These are phyloP conservation scores for Sciurus vulgaris DNA, from an alignment of 2,797 vertebrate species.

Conservation along the genomic window DNA sequence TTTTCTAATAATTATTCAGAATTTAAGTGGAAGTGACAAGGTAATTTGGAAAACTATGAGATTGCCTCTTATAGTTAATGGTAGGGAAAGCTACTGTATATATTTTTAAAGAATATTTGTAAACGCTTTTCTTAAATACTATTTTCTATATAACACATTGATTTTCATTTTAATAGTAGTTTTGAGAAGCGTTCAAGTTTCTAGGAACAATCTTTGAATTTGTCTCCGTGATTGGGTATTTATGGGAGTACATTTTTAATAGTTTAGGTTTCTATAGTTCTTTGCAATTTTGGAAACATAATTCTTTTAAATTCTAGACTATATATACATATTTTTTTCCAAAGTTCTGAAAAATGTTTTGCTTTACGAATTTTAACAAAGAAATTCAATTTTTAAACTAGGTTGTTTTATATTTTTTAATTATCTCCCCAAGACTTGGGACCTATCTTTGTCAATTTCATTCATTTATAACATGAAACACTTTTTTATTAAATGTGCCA, in stretches of 20 bases:
- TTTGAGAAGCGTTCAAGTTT: neutral
- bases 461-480: neutral
- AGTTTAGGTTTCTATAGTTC: neutral
- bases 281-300: neutral
- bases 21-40: neutral
- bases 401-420: neutral
- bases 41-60: neutral
- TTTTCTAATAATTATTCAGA: neutral
- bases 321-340: neutral
- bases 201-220: constrained; percentile 23
- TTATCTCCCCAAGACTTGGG: neutral
- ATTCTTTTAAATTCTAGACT: neutral
- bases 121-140: constrained; percentile 37
- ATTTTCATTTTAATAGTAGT: constrained; percentile 17
- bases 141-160: neutral
- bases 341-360: neutral
- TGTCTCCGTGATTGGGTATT: neutral
- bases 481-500: constrained; percentile 31
- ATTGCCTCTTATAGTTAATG: neutral
- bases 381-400: neutral
- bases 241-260: neutral
- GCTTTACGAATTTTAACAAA: constrained; percentile 3
- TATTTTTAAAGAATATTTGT: neutral
- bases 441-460: neutral
- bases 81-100: neutral